Base-by-base conservation (phyloP, 2,113 vertebrate species). In the Scalopus aquaticus region DNA sequence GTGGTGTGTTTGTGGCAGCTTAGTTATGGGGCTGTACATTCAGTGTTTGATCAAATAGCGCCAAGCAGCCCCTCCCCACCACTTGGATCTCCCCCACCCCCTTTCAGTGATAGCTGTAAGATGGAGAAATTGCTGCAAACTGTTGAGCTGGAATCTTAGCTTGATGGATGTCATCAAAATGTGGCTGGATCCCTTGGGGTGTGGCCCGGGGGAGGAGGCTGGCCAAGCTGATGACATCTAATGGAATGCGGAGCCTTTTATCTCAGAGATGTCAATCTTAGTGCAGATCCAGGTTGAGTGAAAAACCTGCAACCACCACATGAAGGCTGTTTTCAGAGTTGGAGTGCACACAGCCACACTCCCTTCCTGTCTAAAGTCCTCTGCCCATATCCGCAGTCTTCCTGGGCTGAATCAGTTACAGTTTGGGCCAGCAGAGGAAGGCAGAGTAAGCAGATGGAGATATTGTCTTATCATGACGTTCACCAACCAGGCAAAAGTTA, bases 1-100 rank as follows among this genome's bases (percentile, higher is more conserved):
- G 96, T 96, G 82, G 97, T 94, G 96, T 97, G 96, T 98, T 98
- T 97, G 88, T 98, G 97, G 97, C 97, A 97, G 97, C 97, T 97
- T 98, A 95, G 97, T 97, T 98, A 97, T 89, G 90, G 96, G 94
- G 93, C 94, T 67, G 5, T 51, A 70, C 20, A 0, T 94, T 83
- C 0, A 0, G 24, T 96, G 86, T 98, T 97, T 98, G 97, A 98
- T 98, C 97, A 96, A 94, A 93, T 92, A 94, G 94, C 91, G 42
- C 73, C 82, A 35, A 96, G 79, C 93, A 95, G 6, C 67, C 69
- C 2, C 96, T 94, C 91, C 90, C 76, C 28, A 20, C 49, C 51
- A 30, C 73, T 56, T 49, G 56, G 4, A 11, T 58, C 82, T 62
- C 16, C 2, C 39, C 46, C 32, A 17, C 7, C 79, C 56, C 9